Evolutionary conservation across 1,140 invertebrate genomes (phyloP), one percentile per base, ranked within the genome.

Genomic region (Condylostylus longicornis): DNA sequence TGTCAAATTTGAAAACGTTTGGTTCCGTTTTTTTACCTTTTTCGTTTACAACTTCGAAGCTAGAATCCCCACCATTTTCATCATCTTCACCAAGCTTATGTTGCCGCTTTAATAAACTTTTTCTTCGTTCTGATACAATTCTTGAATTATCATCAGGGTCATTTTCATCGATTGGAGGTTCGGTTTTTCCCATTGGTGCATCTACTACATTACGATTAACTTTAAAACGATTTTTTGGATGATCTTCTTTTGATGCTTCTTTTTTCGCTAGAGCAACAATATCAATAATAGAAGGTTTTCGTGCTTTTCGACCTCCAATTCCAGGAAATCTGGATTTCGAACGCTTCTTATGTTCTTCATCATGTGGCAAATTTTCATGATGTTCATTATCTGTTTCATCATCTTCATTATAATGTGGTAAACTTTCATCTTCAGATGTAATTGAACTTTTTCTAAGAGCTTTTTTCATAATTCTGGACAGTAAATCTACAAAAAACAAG

Each of bases 311-410:
- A 36, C n/a, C n/a, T n/a, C n/a, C n/a, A n/a, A n/a, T n/a, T n/a
- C n/a, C n/a, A n/a, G n/a, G n/a, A n/a, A 8, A 7, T 6, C 10
- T 31, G 3, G 12, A n/a, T 18, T 12, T 22, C 4, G 18, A 8
- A 2, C 13, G n/a, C 3, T n/a, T 28, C 32, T 51, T 50, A 21
- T 47, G 45, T 40, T 60, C 56, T 42, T 60, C 53, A 49, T 77
- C 74, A 50, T 71, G 71, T 2, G 73, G 72, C 42, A 77, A 49
- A 9, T 70, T 67, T 51, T 78, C 75, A 40, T 74, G 72, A 51
- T 73, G 72, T 43, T 77, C 74, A 5, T 65, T 72, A 46, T 77
- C 74, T 2, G 73, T 74, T 43, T 76, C 72, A 28, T 73, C 71
- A 27, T 58, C 58, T 41, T 62, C 47, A 35, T 53, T 46, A 19